Conservation (phyloP, 2,888 invertebrate species). For the Drosophila melanocephala region DNA sequence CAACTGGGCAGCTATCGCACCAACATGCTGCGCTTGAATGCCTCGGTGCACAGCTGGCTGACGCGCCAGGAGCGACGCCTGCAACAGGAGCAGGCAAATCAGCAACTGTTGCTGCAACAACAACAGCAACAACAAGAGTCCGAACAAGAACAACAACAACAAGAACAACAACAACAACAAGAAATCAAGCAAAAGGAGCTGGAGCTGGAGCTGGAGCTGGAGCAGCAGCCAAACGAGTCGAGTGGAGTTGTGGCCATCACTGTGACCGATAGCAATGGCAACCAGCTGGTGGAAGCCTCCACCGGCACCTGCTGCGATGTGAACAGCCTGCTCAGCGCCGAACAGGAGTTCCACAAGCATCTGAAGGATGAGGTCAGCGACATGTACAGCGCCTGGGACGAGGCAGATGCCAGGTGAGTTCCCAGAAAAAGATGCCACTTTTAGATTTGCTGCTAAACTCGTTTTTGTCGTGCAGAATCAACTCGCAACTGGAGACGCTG, state of each 20-base stretch:
- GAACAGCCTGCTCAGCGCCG: constrained; percentile 81
- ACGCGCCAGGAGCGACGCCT: constrained; percentile 85
- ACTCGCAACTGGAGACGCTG: constrained; percentile 89
- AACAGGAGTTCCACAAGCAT: constrained; percentile 85
- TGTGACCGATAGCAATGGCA: constrained; percentile 78
- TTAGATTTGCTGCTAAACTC: not conserved
- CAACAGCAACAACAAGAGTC: constrained; percentile 61
- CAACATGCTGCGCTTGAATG: constrained; percentile 85
- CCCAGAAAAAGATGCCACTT: rapidly evolving
- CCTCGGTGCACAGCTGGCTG: constrained; percentile 86
- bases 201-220: constrained; percentile 1
- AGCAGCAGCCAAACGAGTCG: constrained; percentile 1
- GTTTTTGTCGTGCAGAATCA: constrained; percentile 87
- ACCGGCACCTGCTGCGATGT: constrained; percentile 76
- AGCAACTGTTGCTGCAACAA: constrained; percentile 58
- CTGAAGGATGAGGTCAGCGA: constrained; percentile 90
- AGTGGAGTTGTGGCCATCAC: constrained; percentile 61
- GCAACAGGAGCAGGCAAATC: constrained; percentile 77
- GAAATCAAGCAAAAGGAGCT: constrained; percentile 15
- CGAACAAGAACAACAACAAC: constrained; percentile 57
- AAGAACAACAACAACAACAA: constrained; percentile 51
- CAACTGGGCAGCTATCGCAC: constrained; percentile 85
- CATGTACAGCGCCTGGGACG: constrained; percentile 90
- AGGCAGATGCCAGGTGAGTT: constrained; percentile 88
- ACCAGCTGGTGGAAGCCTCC: constrained; percentile 66